Base-by-base conservation (phyloP, 2,888 invertebrate species). In the Conchocele bisecta region DNA sequence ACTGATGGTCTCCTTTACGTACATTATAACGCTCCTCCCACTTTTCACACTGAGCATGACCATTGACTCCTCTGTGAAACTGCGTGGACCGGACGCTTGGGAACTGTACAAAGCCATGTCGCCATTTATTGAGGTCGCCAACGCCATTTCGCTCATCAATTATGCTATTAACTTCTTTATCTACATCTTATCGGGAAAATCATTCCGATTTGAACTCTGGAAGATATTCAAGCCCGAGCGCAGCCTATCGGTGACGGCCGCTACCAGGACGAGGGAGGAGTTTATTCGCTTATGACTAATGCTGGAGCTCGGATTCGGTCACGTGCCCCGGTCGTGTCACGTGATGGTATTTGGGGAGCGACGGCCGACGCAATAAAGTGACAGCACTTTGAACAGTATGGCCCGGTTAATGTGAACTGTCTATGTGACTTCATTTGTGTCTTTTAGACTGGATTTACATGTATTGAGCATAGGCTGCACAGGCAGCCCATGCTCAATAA, bases 131-230 rank as follows among this genome's bases (percentile, higher is more conserved):
- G 75, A 83, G 13, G 22, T 86, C 5, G 67, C 84, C 22, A 80
- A 81, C 26, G 72, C 83, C 0, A 26, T 87, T n/a, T 85, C 85
- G 0, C 77, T 83, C 20, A 41, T 86, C 1, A 89, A 87, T 63
- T 89, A 87, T 61, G 83, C 78, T 6, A 69, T 70, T 1, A 89
- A 89, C 57, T 89, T 89, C 73, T 88, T 83, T 65, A 87, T 88
- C 26, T 89, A 89, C 63, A 84, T 88, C 11, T 60, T 89, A 29
- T 87, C 85, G 3, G 88, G 87, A 5, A 79, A 81, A 13, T 79
- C 83, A 33, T 88, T 88, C 69, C 65, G 88, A 17, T 75, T 73
- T 53, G 86, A 86, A 41, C 70, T 88, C 39, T 70, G 66, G 22
- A 68, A 77, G 17, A 73, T 86, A 39, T 77, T 84, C 37, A 59